Evolutionary conservation across 2,113 vertebrate genomes (phyloP), one percentile per base, ranked within the genome.

Genomic region (Coracopsis vasa): DNA sequence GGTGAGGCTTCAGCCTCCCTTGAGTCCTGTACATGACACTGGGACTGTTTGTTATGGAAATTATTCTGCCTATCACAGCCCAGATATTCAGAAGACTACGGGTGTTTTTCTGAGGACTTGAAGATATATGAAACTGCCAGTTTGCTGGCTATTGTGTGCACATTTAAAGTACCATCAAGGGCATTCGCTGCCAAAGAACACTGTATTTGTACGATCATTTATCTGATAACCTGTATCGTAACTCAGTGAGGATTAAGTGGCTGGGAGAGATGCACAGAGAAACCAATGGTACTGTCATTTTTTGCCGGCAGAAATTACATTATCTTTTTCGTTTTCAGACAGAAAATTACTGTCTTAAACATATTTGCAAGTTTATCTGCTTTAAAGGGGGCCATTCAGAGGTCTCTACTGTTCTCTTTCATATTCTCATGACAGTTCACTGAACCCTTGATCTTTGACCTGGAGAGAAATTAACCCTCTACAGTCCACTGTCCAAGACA

Each of bases 391-490:
- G 95, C 92, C 95, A 94, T 62, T 86, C 77, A 65, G 70, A 96
- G 95, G 91, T 94, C 92, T 91, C 77, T 79, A 17, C 54, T 60
- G 29, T 72, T 80, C 86, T 90, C 93, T 91, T 96, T 96, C 82
- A 86, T 80, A 96, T 94, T 97, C 94, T 97, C 94, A 71, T 98
- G 98, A 98, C 98, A 98, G 98, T 97, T 98, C 97, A 97, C 81
- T 98, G 98, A 99, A 98, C 97, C 96, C 88, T 74, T 95, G 97
- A 98, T 98, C 98, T 98, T 94, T 98, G 98, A 98, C 98, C 98
- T 97, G 85, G 92, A 73, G 10, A 94, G 92, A 91, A 91, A 94
- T 97, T 97, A 98, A 97, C 94, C 91, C 92, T 81, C 66, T 53
- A 64, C 42, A 85, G 37, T 75, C 86, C 51, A 91, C 80, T 67